These are phyloP conservation scores for Cyphomyrus plagiostoma DNA, from an alignment of 2,113 vertebrate species.

Conservation along the genomic window DNA sequence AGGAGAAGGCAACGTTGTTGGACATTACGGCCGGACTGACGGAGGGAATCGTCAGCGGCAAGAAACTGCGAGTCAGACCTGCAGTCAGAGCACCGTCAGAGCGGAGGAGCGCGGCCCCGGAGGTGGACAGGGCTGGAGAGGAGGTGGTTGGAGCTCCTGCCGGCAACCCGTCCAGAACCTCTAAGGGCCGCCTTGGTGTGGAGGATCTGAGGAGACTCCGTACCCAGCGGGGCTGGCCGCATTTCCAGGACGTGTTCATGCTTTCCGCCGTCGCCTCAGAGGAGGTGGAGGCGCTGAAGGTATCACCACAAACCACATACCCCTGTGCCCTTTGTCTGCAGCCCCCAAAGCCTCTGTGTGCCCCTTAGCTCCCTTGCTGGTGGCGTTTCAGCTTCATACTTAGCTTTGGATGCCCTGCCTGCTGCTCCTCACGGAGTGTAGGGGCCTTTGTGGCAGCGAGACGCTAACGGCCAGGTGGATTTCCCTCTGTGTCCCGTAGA, in stretches of 20 bases:
- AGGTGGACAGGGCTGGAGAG: not conserved
- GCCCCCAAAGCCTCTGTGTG: not conserved
- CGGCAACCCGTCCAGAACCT: not conserved
- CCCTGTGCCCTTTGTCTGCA: not conserved
- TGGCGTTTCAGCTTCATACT: not conserved
- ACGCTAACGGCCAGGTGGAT: not conserved
- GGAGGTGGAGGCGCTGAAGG: conserved; percentile 83
- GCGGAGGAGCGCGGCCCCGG: conserved; percentile 19
- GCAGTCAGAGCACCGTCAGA: conserved; percentile 29
- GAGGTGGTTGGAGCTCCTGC: not conserved
- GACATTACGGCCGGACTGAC: conserved; percentile 69
- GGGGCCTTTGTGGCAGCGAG: not conserved
- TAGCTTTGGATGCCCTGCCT: not conserved
- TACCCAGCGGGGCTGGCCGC: conserved; percentile 69
- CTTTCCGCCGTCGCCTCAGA: conserved; percentile 71
- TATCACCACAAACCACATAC: conserved; percentile 32
- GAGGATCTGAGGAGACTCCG: conserved; percentile 45
- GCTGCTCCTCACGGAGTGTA: not conserved
- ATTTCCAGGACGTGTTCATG: conserved; percentile 93
- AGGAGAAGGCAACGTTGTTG: conserved; percentile 69
- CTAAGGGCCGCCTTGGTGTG: conserved; percentile 28
- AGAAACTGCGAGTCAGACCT: conserved; percentile 42
- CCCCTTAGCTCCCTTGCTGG: not conserved
- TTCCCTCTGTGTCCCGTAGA: conserved; percentile 49
- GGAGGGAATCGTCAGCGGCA: conserved; percentile 75